Evolutionary conservation across 2,888 invertebrate genomes (phyloP).

Genomic region (Synergus itoensis): DNA sequence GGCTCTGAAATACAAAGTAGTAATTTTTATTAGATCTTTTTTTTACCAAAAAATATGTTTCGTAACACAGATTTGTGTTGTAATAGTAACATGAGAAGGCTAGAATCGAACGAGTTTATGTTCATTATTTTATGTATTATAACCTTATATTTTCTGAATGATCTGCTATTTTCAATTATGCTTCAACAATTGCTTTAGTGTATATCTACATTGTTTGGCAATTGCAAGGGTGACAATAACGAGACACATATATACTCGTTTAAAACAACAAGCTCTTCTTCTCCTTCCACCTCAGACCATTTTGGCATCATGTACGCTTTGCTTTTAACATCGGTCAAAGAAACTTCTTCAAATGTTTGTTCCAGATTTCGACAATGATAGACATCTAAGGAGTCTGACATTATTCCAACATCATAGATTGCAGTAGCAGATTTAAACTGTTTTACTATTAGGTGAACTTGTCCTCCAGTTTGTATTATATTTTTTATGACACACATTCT

Average conservation of each 20-base stretch:
- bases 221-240: not conserved
- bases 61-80: too few species aligned
- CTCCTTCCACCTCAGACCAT: not conserved
- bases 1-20: too few species aligned
- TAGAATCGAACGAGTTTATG: too few species aligned
- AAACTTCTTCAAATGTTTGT: not conserved
- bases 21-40: too few species aligned
- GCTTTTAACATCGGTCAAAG: not conserved
- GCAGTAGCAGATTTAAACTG: not conserved
- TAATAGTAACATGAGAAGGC: too few species aligned
- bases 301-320: slow-evolving; percentile 6
- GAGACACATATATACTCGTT: not conserved
- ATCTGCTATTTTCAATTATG: too few species aligned
- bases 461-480: not conserved
- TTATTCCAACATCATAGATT: slow-evolving; percentile 16
- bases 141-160: too few species aligned
- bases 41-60: too few species aligned
- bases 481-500: slow-evolving; percentile 19
- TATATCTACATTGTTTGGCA: too few species aligned
- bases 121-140: too few species aligned
- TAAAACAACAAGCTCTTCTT: not conserved
- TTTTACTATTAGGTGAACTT: slow-evolving; percentile 12
- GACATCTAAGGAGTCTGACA: not conserved
- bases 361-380: not conserved
- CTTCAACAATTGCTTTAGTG: too few species aligned